Percentiles rank a stretch among this genome's conserved stretches.
Conservation (phyloP, 2,888 invertebrate genomes). For the Seladonia tumulorum region DNA sequence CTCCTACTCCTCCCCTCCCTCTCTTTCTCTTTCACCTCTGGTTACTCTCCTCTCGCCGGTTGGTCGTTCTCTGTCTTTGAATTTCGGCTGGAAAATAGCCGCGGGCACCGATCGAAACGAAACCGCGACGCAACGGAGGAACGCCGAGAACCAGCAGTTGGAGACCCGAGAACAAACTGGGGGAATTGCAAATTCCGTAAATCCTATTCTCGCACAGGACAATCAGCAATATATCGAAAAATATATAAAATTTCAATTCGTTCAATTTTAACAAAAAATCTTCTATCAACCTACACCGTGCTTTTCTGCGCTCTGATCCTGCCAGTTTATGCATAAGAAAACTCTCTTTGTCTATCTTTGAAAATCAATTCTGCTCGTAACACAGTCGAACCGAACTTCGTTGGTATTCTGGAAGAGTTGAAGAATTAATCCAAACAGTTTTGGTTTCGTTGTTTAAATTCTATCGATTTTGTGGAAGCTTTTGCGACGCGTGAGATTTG, state of each 20-base stretch:
- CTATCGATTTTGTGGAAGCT: background rate
- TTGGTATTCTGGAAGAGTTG: too few species aligned
- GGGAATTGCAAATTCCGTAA: background rate
- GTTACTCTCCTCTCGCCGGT: background rate
- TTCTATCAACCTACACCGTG: too few species aligned
- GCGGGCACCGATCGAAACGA: conserved; percentile 23
- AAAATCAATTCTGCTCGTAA: too few species aligned
- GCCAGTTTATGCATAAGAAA: too few species aligned
- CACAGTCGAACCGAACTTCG: too few species aligned
- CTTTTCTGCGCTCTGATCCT: too few species aligned
- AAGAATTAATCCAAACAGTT: too few species aligned
- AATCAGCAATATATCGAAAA: background rate
- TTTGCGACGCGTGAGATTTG: too few species aligned
- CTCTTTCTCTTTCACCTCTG: background rate
- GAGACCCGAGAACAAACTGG: background rate
- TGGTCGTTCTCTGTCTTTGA: background rate
- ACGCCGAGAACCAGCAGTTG: background rate
- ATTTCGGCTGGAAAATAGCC: background rate
- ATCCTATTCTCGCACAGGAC: background rate
- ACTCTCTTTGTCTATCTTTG: too few species aligned
- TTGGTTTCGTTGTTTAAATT: background rate
- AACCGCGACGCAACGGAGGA: background rate
- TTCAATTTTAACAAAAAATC: too few species aligned
- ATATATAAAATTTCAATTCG: background rate
- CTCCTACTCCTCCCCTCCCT: background rate